Evolutionary conservation across 2,888 invertebrate species (phyloP), one percentile per base, ranked within the genome.

Genomic region (Pediacus dermestoides): DNA sequence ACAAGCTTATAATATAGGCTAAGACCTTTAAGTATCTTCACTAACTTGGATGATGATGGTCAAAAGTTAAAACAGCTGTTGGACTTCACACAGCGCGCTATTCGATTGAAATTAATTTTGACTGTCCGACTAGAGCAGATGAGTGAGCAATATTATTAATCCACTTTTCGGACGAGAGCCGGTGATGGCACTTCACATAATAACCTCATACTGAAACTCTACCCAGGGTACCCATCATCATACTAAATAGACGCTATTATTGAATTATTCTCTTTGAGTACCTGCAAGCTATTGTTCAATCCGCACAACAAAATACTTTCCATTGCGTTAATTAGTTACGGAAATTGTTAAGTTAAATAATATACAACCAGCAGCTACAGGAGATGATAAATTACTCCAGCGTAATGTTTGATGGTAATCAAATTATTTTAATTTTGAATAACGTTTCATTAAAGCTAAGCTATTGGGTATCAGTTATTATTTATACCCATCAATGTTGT

Each of bases 61-160:
- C 10, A 23, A 23, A n/a, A n/a, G n/a, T n/a, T n/a, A n/a, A 44
- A 42, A 37, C 60, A 58, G 57, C 56, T 61, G 60, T 55, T n/a
- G 50, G 46, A 46, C 46, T 49, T 50, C 55, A 48, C 54, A 48
- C 54, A 53, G 48, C 39, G 45, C 51, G 49, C 57, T 52, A 61
- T 63, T 57, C 58, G 54, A 58, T 58, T 54, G 60, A 59, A 61
- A 62, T 63, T 62, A 62, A 63, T 61, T 61, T 58, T 47, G 55
- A 60, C 60, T 57, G 58, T 55, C 56, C 56, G 46, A 52, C 50
- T 48, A 49, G 53, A 53, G 53, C 50, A 50, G 56, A 58, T 58
- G 60, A 54, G 50, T 56, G 51, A 50, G 49, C 57, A 56, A 55
- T 58, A 57, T 57, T 59, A 58, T 55, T 57, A 57, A 58, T 23